Conservation (phyloP, 23 tunicate species). For the Corella eumyota region DNA sequence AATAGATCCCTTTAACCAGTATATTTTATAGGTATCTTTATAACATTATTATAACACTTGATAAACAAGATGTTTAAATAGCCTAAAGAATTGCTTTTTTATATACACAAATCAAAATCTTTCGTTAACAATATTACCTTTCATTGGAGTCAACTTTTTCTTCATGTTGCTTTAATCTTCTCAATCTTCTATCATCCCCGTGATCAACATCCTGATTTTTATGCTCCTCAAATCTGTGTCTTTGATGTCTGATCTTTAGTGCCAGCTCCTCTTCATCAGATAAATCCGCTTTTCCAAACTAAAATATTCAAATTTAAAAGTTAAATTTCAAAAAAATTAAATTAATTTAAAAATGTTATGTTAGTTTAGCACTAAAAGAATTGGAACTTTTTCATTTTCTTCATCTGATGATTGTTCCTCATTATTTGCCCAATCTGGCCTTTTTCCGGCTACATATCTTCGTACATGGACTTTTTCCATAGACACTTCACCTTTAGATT, state of each 20-base stretch:
- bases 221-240: conserved; percentile 5
- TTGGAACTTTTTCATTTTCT: conserved; percentile 35
- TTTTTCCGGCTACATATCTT: conserved; percentile 90
- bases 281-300: too few relatives aligned
- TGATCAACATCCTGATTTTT: neutral
- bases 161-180: conserved; percentile 47
- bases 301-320: neutral
- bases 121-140: too few relatives aligned
- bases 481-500: conserved; percentile 58
- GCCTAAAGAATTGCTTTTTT: too few relatives aligned
- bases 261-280: conserved; percentile 31
- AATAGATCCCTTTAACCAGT: too few relatives aligned
- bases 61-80: too few relatives aligned
- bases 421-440: conserved; percentile 93
- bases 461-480: conserved; percentile 94
- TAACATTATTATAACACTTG: too few relatives aligned
- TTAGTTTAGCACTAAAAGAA: neutral
- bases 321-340: neutral
- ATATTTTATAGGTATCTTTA: too few relatives aligned
- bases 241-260: conserved; percentile 14
- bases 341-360: neutral
- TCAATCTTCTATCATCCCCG: conserved; percentile 46
- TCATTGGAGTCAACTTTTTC: conserved; percentile 44
- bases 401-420: conserved; percentile 60
- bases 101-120: too few relatives aligned